Evolutionary conservation across 1,140 invertebrate species (phyloP).

Genomic region (Lethocerus indicus): DNA sequence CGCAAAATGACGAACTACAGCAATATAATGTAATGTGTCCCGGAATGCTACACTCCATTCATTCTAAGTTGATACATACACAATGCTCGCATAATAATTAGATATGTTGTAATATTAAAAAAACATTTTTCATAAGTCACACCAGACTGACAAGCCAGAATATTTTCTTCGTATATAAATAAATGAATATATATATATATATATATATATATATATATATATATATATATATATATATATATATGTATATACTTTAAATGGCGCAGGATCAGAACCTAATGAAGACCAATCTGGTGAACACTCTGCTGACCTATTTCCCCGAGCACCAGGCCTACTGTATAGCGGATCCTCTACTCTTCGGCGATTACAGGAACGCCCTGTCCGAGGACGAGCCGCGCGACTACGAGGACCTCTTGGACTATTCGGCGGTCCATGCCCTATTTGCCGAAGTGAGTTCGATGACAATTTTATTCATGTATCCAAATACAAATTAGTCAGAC

Average conservation of each 20-base stretch:
- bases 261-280: slow-evolving; percentile 34
- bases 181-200: neutral
- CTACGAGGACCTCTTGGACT: slow-evolving; percentile 82
- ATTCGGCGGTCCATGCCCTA: slow-evolving; percentile 62
- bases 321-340: slow-evolving; percentile 45
- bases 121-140: no score
- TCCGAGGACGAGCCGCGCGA: slow-evolving; percentile 56
- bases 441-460: slow-evolving; percentile 67
- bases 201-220: slow-evolving; percentile 6
- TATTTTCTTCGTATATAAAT: slow-evolving; percentile 1
- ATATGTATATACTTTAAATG: no score
- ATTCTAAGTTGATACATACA: neutral
- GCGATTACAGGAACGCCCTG: slow-evolving; percentile 70
- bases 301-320: slow-evolving; percentile 30
- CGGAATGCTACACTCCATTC: neutral
- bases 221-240: neutral
- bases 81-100: no score
- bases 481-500: no score
- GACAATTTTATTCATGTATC: no score
- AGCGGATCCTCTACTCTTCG: slow-evolving; percentile 67
- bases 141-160: neutral
- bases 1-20: neutral
- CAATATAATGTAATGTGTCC: neutral
- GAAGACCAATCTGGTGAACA: slow-evolving; percentile 27
- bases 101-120: no score